Base-by-base conservation (phyloP, 2,797 vertebrate genomes). In the Sus cebifrons region DNA sequence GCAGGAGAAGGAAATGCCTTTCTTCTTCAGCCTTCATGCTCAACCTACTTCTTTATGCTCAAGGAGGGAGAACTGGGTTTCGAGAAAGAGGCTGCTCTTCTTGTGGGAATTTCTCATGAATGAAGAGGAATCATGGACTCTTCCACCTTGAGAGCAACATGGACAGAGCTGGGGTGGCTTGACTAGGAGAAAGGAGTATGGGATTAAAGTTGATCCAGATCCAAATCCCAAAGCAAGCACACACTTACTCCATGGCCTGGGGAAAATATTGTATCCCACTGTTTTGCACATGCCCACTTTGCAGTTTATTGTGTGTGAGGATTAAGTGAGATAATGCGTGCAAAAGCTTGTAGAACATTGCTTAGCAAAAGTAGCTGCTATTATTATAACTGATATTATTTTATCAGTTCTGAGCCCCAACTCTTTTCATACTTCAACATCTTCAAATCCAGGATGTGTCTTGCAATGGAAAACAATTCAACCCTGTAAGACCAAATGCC, bases 391-490 rank as follows among this genome's bases (percentile, higher is more conserved):
- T 60, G 32, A 52, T 65, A n/a, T 54, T 20, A 49, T 36, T 71
- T 82, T 36, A 83, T 49, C 68, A 71, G 8, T 71, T 52, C 83
- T 77, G 71, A 87, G 62, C 6, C 5, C 32, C 64, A 40, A 3
- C 32, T 49, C 5, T 75, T 89, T 81, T 29, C 68, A 86, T 36
- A 6, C 89, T 86, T 95, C 62, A 86, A 25, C 40, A 74, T 74
- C 40, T 81, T 23, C 32, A 89, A 81, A 93, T 70, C 18, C 44
- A 83, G 44, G 10, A 77, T 44, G 11, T 52, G 54, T 85, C 21
- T 81, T 67, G 21, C 54, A 86, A 40, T 40, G 40, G 54, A 77
- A 86, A 92, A 32, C 17, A 92, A 86, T 70, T 82, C 81, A 70
- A 36, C 17, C 20, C 7, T 89, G 2, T 49, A 71, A 86, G 11